phyloP scores from a whole-genome alignment of 2,797 vertebrate genomes.

The Sandelia bainsii region DNA sequence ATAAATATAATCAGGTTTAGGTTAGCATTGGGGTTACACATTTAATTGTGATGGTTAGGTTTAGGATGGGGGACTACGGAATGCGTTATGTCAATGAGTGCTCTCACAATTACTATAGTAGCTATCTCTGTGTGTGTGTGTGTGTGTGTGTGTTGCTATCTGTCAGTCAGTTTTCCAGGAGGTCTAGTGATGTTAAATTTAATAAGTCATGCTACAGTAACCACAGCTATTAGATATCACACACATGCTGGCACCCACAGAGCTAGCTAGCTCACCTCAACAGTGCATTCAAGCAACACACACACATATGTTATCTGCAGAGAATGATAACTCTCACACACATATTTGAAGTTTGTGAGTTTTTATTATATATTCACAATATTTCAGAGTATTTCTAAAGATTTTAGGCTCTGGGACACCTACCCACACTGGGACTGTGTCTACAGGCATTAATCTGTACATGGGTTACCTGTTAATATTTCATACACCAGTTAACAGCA shows the following conservation, averaged over 20 bases:
- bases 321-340: conserved; percentile 10
- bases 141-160: conserved; percentile 22
- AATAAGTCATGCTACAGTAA: conserved; percentile 74
- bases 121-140: neutral
- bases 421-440: conserved; percentile 16
- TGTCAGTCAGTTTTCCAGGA: conserved; percentile 70
- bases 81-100: too few relatives aligned
- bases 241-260: conserved; percentile 46
- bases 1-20: too few relatives aligned
- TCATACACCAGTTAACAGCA: conserved; percentile 48
- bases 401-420: conserved; percentile 22
- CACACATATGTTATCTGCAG: conserved; percentile 39
- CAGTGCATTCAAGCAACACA: conserved; percentile 37
- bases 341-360: neutral
- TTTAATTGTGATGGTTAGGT: too few relatives aligned
- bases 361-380: conserved; percentile 26
- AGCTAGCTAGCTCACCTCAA: conserved; percentile 30
- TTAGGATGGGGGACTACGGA: too few relatives aligned
- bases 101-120: too few relatives aligned
- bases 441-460: conserved; percentile 26
- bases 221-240: conserved; percentile 72
- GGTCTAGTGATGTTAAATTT: conserved; percentile 72
- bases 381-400: conserved; percentile 10
- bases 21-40: too few relatives aligned
- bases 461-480: conserved; percentile 49